Conservation (phyloP, 2,797 vertebrate species). For the Lagorchestes hirsutus region DNA sequence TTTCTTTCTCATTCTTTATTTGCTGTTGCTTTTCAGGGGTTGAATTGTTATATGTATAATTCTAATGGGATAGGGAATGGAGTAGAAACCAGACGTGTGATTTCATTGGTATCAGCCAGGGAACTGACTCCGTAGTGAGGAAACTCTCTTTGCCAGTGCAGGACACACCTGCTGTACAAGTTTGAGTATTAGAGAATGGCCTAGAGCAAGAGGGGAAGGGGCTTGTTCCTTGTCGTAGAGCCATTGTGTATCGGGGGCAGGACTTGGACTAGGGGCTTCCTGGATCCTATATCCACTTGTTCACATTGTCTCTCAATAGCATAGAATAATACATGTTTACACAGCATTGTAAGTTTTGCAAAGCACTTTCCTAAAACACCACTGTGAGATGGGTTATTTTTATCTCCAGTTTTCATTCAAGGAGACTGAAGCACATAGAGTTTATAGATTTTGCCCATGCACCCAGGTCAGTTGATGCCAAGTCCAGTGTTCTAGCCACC, state of each 20-base stretch:
- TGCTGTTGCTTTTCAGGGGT: background rate
- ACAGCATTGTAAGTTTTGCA: background rate
- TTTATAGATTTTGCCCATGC: background rate
- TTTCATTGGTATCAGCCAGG: background rate
- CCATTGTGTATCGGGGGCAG: background rate
- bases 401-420: background rate
- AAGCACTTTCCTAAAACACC: background rate
- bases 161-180: background rate
- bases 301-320: background rate
- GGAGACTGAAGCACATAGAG: background rate
- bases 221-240: background rate
- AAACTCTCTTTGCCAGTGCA: background rate
- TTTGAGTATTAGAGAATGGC: background rate
- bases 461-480: background rate
- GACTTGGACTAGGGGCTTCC: background rate
- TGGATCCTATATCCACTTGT: background rate
- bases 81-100: background rate
- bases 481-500: background rate
- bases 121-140: background rate
- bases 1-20: constrained; percentile 1
- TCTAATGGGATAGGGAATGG: background rate
- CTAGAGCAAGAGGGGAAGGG: background rate
- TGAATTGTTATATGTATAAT: background rate
- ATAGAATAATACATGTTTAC: background rate
- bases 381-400: background rate